phyloP scores from a whole-genome alignment of 2,113 vertebrate species.

The Corvus moneduloides region DNA sequence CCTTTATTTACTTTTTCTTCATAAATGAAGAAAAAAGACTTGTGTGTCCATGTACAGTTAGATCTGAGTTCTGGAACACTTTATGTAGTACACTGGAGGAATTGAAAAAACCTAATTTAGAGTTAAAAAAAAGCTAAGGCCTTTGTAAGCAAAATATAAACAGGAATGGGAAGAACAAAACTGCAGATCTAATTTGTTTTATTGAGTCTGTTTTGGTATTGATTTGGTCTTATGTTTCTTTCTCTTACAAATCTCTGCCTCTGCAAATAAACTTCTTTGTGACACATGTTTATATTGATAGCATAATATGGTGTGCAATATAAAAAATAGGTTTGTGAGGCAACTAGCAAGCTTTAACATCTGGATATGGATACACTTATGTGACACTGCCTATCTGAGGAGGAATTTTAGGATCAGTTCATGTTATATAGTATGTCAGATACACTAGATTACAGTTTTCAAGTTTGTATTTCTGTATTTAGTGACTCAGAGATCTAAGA shows the following conservation, averaged over 20 bases:
- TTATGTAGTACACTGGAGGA: not conserved
- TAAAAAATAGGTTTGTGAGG: not conserved
- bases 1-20: not conserved
- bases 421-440: not conserved
- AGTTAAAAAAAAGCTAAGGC: not conserved
- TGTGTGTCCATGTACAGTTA: not conserved
- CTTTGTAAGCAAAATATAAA: not conserved
- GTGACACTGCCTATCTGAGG: not conserved
- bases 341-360: not conserved
- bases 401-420: not conserved
- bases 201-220: conserved; percentile 14
- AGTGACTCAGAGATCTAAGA: not conserved
- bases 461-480: not conserved
- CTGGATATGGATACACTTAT: not conserved
- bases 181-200: not conserved
- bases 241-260: not conserved
- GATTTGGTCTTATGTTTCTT: conserved; percentile 10
- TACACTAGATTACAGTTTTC: not conserved
- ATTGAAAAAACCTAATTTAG: not conserved
- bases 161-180: not conserved
- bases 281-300: not conserved
- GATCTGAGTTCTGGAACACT: not conserved
- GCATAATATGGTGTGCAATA: not conserved
- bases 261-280: not conserved
- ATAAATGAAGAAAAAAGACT: not conserved